Evolutionary conservation across 2,888 invertebrate species (phyloP), one percentile per base, ranked within the genome.

Genomic region (Sesia apiformis): DNA sequence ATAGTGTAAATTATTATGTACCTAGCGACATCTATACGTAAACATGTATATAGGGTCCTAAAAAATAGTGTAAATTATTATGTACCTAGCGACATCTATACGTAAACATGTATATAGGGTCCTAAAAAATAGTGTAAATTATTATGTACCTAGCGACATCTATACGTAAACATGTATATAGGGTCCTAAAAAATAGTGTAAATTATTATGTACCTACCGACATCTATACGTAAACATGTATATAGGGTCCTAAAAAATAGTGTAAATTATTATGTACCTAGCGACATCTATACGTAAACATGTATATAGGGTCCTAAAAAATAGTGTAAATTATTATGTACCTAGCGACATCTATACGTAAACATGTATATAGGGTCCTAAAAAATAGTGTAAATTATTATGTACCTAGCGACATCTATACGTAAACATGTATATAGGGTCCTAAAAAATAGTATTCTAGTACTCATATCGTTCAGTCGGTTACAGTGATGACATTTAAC

Each of bases 171-270:
- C 23, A 23, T 23, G 23, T 23, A 23, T 23, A 23, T 23, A 23
- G 1, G 2, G 1, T 23, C 23, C 23, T 23, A 23, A 23, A 23
- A 23, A 23, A 23, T 23, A 23, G 23, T 23, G 23, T 23, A 46
- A 46, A 46, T 46, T n/a, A 46, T 46, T 46, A 40, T 40, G 38
- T 23, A 8, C 53, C 46, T 6, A 63, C 61, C 23, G 23, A 23
- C 23, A 23, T n/a, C 23, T 23, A 23, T 23, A 23, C 23, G 1
- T 23, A 23, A 23, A 23, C 23, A 23, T 23, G 23, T 23, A 23
- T 23, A 23, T 23, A 23, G 1, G 2, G 1, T 23, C 23, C 23
- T 23, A 23, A 23, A 23, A 23, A 23, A 23, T 23, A 23, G 23
- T 23, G 23, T 23, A 46, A 46, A 46, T 46, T n/a, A 46, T 46